Evolutionary conservation across 2,113 vertebrate species (phyloP).

Genomic region (Polyodon spathula): DNA sequence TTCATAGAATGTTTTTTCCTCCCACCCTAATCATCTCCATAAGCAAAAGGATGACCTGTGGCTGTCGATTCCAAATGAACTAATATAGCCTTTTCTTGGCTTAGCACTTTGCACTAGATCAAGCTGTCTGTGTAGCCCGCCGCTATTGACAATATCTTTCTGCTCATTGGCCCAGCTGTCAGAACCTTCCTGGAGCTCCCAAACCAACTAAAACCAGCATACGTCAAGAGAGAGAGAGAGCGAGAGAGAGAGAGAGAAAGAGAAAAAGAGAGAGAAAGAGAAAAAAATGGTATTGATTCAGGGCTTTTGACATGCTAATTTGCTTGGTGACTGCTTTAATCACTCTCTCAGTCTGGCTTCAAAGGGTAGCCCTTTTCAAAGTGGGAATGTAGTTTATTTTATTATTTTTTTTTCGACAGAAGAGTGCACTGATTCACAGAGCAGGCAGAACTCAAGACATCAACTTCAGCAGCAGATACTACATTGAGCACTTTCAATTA

Average conservation of each 20-base stretch:
- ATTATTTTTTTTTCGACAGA: no score
- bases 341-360: conserved; percentile 60
- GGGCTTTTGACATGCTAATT: conserved; percentile 81
- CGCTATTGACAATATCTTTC: conserved; percentile 29
- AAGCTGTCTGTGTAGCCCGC: conserved; percentile 26
- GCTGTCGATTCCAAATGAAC: no score
- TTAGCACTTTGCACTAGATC: conserved; percentile 32
- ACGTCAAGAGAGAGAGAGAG: conserved; percentile 23
- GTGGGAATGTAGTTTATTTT: conserved; percentile 50
- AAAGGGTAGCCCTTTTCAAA: conserved; percentile 70
- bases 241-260: conserved; percentile 16
- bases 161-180: conserved; percentile 32
- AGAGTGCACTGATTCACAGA: conserved; percentile 33
- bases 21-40: conserved; percentile 48
- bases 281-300: conserved; percentile 73
- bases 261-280: no score
- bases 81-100: conserved; percentile 37
- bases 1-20: conserved; percentile 21
- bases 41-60: conserved; percentile 43
- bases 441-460: not conserved
- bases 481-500: not conserved
- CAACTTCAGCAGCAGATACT: not conserved
- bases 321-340: conserved; percentile 62
- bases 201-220: conserved; percentile 22
- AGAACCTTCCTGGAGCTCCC: conserved; percentile 32